Base-by-base conservation (phyloP, 2,888 invertebrate genomes). In the Phalera bucephala region DNA sequence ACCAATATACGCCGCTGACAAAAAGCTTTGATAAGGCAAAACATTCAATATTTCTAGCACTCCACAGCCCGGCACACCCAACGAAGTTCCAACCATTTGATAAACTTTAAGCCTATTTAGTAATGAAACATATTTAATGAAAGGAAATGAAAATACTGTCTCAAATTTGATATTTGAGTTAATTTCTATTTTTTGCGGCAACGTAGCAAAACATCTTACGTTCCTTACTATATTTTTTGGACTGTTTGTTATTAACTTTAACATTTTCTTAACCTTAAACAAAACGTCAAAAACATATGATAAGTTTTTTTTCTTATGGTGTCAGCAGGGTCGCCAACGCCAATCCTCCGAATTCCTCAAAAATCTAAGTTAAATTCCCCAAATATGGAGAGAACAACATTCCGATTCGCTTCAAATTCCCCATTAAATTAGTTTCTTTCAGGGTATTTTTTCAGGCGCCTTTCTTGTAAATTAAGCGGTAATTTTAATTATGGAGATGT, bases 21-120 rank as follows among this genome's bases (percentile, higher is more conserved):
- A 23, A 33, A 78, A 69, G 25, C 71, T 65, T 27, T 77, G 55
- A 17, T 67, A 45, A 10, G 84, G 68, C 5, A 88, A 32, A 13
- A 79, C 25, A 45, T 72, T 71, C 1, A 77, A 50, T 36, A 77
- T 58, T 72, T 89, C 86, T 52, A 91, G 57, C 33, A 83, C 35
- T 25, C 78, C 78, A 41, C 80, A 69, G 28, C 65, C 51, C 10
- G 92, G 91, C 40, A 91, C 36, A 14, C 73, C 68, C 39, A 85
- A 30, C 19, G 74, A 64, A 2, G 91, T 80, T 26, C 80, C 75
- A 20, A 72, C 38, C 10, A 89, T 58, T 41, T 92, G 91, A 65
- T 91, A 91, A 2, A 87, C 64, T 77, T 92, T 92, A 11, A 91
- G 70, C 54, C 90, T 85, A 65, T 91, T 91, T 21, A 92, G 52